Evolutionary conservation across 2,113 vertebrate species (phyloP), one percentile per base, ranked within the genome.

Genomic region (Lasiurus borealis): DNA sequence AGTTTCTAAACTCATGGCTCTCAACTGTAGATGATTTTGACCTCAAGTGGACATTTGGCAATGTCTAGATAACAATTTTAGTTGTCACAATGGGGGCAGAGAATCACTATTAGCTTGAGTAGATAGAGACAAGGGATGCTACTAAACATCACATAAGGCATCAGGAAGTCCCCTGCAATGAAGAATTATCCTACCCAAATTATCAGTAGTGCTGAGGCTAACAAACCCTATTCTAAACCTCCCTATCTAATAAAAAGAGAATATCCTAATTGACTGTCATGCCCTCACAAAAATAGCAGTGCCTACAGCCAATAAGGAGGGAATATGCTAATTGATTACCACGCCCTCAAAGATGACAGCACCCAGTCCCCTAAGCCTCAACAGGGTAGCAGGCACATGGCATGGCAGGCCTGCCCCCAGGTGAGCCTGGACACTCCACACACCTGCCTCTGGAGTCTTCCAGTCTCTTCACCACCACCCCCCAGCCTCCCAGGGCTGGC

Each of bases 191-290:
- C 40, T 86, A 46, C 50, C 15, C 52, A 34, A 85, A 83, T 80
- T 36, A 50, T 80, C 50, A 84, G 27, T 44, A 59, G 4, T 84
- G 62, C 36, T 19, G 11, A 90, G 27, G 29, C 69, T 75, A 19
- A 92, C n/a, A 91, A 89, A 46, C 29, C 8, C 10, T 48, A 46
- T 86, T 69, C 59, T 82, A 91, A 94, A 75, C 25, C 27, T 52
- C 5, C 19, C 54, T 57, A 57, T 57, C 54, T 57, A 57, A 57
- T 57, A 57, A 57, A 57, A 57, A 57, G 18, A 6, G 54, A 57
- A 21, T 57, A 57, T 57, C 18, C 54, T 57, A 21, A 57, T 57
- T 19, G 54, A 21, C 54, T 57, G 54, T 57, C 5, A 57, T 19
- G 21, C 19, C 54, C 54, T 57, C 54, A 57, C 18, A 54, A 57